Base-by-base conservation (phyloP, 92 coral and sea anemone genomes). In the Epizoanthus scotinus region DNA sequence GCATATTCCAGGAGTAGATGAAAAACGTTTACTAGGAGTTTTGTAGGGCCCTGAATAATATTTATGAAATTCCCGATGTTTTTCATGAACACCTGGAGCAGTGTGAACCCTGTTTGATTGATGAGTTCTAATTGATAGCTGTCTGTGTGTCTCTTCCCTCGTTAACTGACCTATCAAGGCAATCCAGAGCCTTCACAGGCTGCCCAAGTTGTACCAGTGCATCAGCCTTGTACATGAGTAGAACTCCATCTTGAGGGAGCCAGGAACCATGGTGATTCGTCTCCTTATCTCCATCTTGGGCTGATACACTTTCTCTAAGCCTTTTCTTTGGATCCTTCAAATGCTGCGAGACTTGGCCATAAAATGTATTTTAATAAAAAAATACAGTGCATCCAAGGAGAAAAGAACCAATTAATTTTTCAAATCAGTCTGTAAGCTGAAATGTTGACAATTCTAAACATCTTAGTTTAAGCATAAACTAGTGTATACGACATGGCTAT, bases 101-200 rank as follows among this genome's bases (percentile, higher is more conserved):
- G 40, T 34, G 40, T 34, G 5, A n/a, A n/a, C n/a, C n/a, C n/a
- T n/a, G n/a, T n/a, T n/a, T n/a, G 42, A 36, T 36, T 36, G 42
- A 36, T 36, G 6, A 36, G 42, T n/a, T n/a, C 42, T 36, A 7
- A 0, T 44, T 24, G 34, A 66, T 66, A 18, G 31, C 50, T 8
- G 19, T 31, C 40, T 67, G 14, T 34, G 21, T 12, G 49, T 34
- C 40, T 34, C 40, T 34, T 34, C 72, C 40, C 19, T 4, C 42
- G 12, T 53, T 20, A 34, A 18, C 81, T 7, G 54, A 93, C 97
- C 89, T 91, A 67, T 88, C 88, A 5, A 90, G 84, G 15, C 84
- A 85, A 49, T 84, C 90, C 20, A 86, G 56, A 21, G 97, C 94
- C 64, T 86, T 83, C 52, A 93, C 42, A 25, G 92, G 87, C 66